phyloP scores from a whole-genome alignment of 2,113 vertebrate species.

The Dunckerocampus dactyliophorus region DNA sequence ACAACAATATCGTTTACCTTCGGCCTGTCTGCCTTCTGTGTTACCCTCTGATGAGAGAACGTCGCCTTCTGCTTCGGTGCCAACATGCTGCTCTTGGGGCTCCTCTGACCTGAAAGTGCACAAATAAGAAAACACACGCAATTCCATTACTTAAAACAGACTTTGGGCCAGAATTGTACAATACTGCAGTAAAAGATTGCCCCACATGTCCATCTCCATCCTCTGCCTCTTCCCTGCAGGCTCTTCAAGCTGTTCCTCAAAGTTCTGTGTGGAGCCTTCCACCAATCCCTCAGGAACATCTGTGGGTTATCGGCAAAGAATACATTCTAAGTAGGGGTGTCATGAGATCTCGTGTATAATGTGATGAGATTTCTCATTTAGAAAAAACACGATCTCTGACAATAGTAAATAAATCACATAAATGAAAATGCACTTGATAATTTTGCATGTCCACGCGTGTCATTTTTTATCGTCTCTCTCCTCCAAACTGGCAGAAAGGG shows the following conservation, averaged over 20 bases:
- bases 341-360: too few species aligned
- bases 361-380: neutral
- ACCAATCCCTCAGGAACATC: slow-evolving; percentile 33
- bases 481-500: too few species aligned
- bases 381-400: neutral
- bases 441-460: too few species aligned
- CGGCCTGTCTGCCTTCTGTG: slow-evolving; percentile 36
- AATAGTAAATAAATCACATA: too few species aligned
- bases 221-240: slow-evolving; percentile 64
- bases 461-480: too few species aligned
- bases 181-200: neutral
- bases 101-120: slow-evolving; percentile 52
- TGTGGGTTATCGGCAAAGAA: slow-evolving; percentile 11
- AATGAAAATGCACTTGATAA: too few species aligned
- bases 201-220: slow-evolving; percentile 65
- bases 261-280: slow-evolving; percentile 24
- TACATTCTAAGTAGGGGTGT: neutral
- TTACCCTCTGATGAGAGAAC: slow-evolving; percentile 29
- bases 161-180: neutral
- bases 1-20: slow-evolving; percentile 40
- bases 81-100: slow-evolving; percentile 17
- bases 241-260: slow-evolving; percentile 57
- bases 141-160: neutral
- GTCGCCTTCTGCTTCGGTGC: slow-evolving; percentile 11
- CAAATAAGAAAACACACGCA: neutral